Percentiles rank a stretch among this genome's conserved stretches.
Conservation (phyloP, 2,888 invertebrate genomes). For the Drosophila siamana region DNA sequence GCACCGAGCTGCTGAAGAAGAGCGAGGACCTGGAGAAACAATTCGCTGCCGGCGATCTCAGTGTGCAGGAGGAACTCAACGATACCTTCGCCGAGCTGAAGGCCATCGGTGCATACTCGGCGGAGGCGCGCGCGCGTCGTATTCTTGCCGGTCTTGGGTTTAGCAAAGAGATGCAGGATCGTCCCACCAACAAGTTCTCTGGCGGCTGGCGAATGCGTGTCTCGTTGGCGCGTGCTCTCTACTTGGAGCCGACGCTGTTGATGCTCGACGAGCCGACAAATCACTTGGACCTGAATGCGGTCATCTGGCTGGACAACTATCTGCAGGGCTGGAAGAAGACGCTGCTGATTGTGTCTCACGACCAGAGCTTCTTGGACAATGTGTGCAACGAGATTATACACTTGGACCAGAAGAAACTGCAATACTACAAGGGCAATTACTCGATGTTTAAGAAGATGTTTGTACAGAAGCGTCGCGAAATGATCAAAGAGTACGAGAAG, state of each 20-base stretch:
- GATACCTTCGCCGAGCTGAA: slow-evolving; percentile 97
- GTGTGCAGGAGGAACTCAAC: slow-evolving; percentile 92
- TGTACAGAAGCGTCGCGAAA: slow-evolving; percentile 97
- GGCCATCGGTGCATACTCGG: slow-evolving; percentile 98
- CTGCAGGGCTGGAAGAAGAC: slow-evolving; percentile 99
- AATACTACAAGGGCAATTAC: slow-evolving; percentile 99
- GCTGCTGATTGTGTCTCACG: slow-evolving; percentile 98
- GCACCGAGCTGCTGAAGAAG: slow-evolving; percentile 92
- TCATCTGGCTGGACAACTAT: slow-evolving; percentile 99
- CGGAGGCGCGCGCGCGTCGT: slow-evolving; percentile 97
- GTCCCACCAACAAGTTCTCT: slow-evolving; percentile 95
- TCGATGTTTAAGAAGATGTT: slow-evolving; percentile 99
- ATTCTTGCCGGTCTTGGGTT: slow-evolving; percentile 99
- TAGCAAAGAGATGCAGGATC: slow-evolving; percentile 94
- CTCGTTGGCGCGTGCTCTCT: slow-evolving; percentile 97
- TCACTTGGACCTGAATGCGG: slow-evolving; percentile 99
- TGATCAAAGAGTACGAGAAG: slow-evolving; percentile 98
- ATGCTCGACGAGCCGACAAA: slow-evolving; percentile 99
- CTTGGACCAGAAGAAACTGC: slow-evolving; percentile 96
- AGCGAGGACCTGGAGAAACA: slow-evolving; percentile 92
- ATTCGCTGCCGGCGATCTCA: slow-evolving; percentile 90
- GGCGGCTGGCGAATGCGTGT: slow-evolving; percentile 99
- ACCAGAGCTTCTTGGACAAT: slow-evolving; percentile 99
- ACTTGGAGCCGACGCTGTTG: slow-evolving; percentile 98
- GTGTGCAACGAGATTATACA: slow-evolving; percentile 99